Base-by-base conservation (phyloP, 2,113 vertebrate species). In the Thinocorus orbignyianus region DNA sequence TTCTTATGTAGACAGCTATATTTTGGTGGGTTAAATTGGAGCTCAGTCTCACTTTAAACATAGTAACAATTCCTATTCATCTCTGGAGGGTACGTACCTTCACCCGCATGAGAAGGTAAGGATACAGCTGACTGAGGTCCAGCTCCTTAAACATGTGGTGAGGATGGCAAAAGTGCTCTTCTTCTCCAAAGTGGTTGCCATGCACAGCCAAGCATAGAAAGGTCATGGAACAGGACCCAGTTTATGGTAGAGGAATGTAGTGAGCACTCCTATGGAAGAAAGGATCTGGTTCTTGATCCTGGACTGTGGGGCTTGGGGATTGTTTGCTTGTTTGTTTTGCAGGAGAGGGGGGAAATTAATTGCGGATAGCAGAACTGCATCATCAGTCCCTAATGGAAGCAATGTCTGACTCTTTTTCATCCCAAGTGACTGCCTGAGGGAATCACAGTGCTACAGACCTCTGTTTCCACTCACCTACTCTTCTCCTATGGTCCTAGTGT, bases 181-280 rank as follows among this genome's bases (percentile, higher is more conserved):
- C 41, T 61, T 41, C 65, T 62, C 61, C 17, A 3, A 57, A 70
- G n/a, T 1, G 0, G 26, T 26, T 66, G 25, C 41, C 48, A 39
- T 51, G 16, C 33, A 42, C 26, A 48, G 42, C 22, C 23, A 49
- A 31, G 11, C 8, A 19, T 3, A 6, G 23, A 58, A 58, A 62
- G 17, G n/a, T 31, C 42, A 71, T 18, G 23, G 26, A 26, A 58
- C 23, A 37, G 48, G 28, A 72, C 46, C 19, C 46, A 46, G 18
- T 19, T 60, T 58, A 28, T 0, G 0, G 20, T 3, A 33, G 19
- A 22, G 24, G 10, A n/a, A 33, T 16, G 12, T 42, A 15, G 14
- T 52, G 15, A 81, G 7, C 10, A 13, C 14, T 72, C 23, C n/a
- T 9, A 22, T 17, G 5, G 14, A 23, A 62, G 68, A 85, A 88